These are phyloP conservation scores for Omphaloscelis lunosa DNA, from an alignment of 2,888 invertebrate genomes.

Conservation along the genomic window DNA sequence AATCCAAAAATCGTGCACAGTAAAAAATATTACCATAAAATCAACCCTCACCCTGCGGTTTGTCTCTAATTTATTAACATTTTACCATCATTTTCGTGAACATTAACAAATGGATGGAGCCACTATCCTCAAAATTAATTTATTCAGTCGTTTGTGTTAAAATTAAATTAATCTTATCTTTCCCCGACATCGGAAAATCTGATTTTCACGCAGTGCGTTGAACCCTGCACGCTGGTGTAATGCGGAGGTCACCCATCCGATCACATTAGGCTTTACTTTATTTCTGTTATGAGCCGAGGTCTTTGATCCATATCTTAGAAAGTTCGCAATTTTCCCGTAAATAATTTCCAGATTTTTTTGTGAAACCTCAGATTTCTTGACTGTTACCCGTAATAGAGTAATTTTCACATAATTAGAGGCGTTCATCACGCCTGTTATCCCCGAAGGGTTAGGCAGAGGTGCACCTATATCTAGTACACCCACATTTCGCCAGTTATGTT, in stretches of 20 bases:
- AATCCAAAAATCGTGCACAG: neutral
- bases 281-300: neutral
- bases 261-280: constrained; percentile 29
- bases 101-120: constrained; percentile 23
- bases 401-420: neutral
- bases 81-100: constrained; percentile 33
- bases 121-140: constrained; percentile 23
- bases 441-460: no score
- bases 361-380: no score
- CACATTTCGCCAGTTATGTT: no score
- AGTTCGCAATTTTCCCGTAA: neutral
- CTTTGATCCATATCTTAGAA: constrained; percentile 24
- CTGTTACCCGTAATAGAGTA: neutral
- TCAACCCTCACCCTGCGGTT: constrained; percentile 51
- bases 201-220: constrained; percentile 75
- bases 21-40: constrained; percentile 17
- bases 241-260: constrained; percentile 56
- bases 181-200: constrained; percentile 63
- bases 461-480: no score
- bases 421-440: no score
- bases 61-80: constrained; percentile 33
- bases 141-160: constrained; percentile 35
- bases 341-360: neutral
- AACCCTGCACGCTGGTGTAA: constrained; percentile 75
- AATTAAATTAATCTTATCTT: constrained; percentile 52